Conservation (phyloP, 2,113 vertebrate genomes). For the Urocitellus parryii region DNA sequence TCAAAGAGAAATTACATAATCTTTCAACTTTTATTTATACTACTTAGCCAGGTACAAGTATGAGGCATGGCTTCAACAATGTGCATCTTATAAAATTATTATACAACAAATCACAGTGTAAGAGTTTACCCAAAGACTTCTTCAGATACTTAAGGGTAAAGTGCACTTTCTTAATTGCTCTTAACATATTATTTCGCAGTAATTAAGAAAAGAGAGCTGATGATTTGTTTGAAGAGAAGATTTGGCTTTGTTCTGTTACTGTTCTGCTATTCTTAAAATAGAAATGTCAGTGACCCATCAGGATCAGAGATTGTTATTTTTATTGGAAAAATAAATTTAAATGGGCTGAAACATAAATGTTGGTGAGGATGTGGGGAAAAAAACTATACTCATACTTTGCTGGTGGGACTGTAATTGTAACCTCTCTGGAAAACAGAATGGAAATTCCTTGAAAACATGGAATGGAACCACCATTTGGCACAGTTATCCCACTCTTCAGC, state of each 20-base stretch:
- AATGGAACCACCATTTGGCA: no score
- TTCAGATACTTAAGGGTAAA: background rate
- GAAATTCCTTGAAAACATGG: no score
- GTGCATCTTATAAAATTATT: background rate
- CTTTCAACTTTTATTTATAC: background rate
- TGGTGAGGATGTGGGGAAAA: background rate
- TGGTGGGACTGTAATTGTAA: background rate
- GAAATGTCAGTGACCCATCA: background rate
- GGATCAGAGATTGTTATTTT: background rate
- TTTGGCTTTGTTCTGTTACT: background rate
- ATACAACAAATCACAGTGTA: background rate
- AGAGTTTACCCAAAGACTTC: background rate
- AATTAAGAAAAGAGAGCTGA: background rate
- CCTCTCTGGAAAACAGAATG: no score
- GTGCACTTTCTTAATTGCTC: background rate
- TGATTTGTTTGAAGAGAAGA: background rate
- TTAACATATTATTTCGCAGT: background rate
- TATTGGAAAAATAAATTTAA: conserved; percentile 5
- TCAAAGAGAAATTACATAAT: background rate
- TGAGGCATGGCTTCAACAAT: background rate
- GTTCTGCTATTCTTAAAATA: background rate
- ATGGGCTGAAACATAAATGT: conserved; percentile 38
- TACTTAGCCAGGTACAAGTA: background rate
- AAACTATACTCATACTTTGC: background rate
- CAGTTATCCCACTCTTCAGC: no score